Base-by-base conservation (phyloP, 2,888 invertebrate species). In the Apomyelois bistriatella region DNA sequence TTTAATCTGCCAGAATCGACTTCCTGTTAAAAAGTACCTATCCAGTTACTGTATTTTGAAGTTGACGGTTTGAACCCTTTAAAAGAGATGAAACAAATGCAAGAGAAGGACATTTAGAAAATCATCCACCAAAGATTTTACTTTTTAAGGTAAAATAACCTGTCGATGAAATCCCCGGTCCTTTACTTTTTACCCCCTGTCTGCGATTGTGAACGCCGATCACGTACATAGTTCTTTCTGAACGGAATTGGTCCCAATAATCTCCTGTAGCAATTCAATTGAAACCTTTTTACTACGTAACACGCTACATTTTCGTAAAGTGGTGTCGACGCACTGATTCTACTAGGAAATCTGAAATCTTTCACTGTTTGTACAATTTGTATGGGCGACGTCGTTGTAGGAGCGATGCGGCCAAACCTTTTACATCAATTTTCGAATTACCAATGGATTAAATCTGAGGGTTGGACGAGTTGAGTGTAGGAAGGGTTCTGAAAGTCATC, bases 381-480 rank as follows among this genome's bases (percentile, higher is more conserved):
- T 85, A 85, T 85, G 84, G 79, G 74, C 74, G 74, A 65, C 71
- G 69, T 62, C 63, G 63, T 68, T 70, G 70, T 74, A 66, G 66
- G 68, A 68, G 75, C 70, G 70, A 75, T 73, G 80, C 68, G 78
- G 78, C 66, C 72, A 70, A 77, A 74, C 81, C 79, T 84, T 84
- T 84, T 84, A 88, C 87, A 86, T 86, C 87, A 88, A 87, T 89
- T 89, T 88, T 89, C 86, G 85, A 85, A 87, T 89, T 89, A 89
- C 85, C 85, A 74, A 89, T 83, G 86, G 88, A 89, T 89, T 89
- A 87, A 86, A 87, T 83, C 81, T 76, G 42, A 42, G 51, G 51
- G 51, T 51, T 51, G 71, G 78, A 71, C 81, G 85, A 85, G 74
- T 85, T 83, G 79, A 86, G 83, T 85, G 82, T 82, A 79, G 76